Evolutionary conservation across 2,888 invertebrate genomes (phyloP).

Genomic region (Agrochola lychnidis): DNA sequence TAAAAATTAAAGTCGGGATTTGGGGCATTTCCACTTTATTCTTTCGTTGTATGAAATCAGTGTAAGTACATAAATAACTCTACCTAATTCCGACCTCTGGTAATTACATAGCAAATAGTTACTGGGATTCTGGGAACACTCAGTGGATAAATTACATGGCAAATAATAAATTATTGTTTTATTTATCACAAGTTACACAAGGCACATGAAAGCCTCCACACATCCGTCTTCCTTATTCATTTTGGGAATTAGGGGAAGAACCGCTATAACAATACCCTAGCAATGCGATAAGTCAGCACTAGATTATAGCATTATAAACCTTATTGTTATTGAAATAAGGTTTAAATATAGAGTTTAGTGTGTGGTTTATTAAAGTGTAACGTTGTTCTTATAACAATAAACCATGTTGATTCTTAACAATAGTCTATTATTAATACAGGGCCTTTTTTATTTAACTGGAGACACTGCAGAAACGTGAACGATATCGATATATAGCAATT

Average conservation of each 20-base stretch:
- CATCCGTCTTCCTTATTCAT: conserved; percentile 14
- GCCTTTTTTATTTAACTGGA: too few species aligned
- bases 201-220: neutral
- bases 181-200: neutral
- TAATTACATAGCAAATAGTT: conserved; percentile 13
- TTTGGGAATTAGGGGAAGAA: conserved; percentile 40
- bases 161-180: conserved; percentile 30
- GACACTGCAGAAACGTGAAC: too few species aligned
- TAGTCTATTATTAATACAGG: too few species aligned
- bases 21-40: too few species aligned
- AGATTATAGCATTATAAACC: neutral
- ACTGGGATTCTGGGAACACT: conserved; percentile 20
- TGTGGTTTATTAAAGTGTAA: neutral
- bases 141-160: neutral
- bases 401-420: neutral
- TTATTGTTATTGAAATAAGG: neutral
- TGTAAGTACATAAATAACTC: too few species aligned
- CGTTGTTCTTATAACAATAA: neutral
- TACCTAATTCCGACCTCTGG: too few species aligned
- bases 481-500: too few species aligned
- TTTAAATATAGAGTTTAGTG: neutral
- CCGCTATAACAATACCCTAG: neutral
- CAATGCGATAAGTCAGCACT: neutral
- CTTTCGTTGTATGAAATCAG: too few species aligned
- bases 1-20: too few species aligned